Evolutionary conservation across 2,888 invertebrate genomes (phyloP), one percentile per base, ranked within the genome.

Genomic region (Rotaria socialis): DNA sequence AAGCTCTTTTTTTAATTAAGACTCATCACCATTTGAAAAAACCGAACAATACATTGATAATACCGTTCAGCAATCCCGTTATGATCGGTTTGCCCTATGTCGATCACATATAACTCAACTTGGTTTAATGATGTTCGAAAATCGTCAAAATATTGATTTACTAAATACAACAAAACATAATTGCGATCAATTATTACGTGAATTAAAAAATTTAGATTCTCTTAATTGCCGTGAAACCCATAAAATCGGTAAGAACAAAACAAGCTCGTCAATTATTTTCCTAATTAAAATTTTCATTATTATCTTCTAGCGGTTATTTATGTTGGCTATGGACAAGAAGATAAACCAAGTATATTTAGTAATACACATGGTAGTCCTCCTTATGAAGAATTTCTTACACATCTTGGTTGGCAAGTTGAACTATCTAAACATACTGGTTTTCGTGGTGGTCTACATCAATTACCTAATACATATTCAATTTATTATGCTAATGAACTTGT

Each of bases 301-400:
- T 35, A 2, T 35, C 35, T 2, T 35, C 35, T 80, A 85, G 99
- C 98, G 35, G 96, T 99, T 85, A 96, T 99, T 89, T 99, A 97
- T 92, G 97, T 99, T 35, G 96, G 95, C 22, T 94, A 94, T 84
- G 97, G 97, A 0, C 99, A 99, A 90, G 97, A 98, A 91, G 96
- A 96, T 89, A 96, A 98, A 89, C 95, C 94, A 90, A 96, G 96
- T 75, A 97, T 99, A 89, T 92, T 95, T 27, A 94, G 94, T 19
- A 99, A 99, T 91, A 94, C 94, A 60, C 94, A 94, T 88, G 97
- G 96, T 55, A 97, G 97, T 90, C 94, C 94, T 88, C 95, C 95
- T 58, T 99, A 96, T 91, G 97, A 99, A 92, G 94, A 90, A 60
- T 93, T 93, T 90, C 90, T 92, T 22, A 89, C 94, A 87, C 93